A percentile compares a stretch with the other conserved stretches of the same genome.
These are phyloP conservation scores for Drosophila pandora DNA, from an alignment of 1,140 invertebrate genomes.

Conservation along the genomic window DNA sequence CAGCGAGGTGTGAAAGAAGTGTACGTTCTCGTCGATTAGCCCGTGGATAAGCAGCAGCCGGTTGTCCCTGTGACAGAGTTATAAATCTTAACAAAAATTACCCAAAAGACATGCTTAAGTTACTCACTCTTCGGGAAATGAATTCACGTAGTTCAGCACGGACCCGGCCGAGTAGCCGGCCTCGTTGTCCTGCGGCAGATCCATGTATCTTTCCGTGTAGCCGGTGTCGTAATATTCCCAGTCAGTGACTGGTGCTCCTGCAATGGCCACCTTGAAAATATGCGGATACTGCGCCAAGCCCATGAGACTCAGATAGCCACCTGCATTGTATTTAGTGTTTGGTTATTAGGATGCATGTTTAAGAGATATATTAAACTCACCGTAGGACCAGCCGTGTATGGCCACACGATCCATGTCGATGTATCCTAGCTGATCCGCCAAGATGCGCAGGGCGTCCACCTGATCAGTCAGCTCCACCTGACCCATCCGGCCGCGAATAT, in stretches of 20 bases:
- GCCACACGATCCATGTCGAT: slow-evolving; percentile 97
- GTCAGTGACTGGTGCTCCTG: slow-evolving; percentile 98
- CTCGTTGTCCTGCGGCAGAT: slow-evolving; percentile 92
- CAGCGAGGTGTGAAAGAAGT: slow-evolving; percentile 97
- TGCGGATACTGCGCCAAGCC: slow-evolving; percentile 92
- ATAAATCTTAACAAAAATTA: not conserved
- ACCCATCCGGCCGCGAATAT: slow-evolving; percentile 95
- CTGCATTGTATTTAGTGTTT: slow-evolving; percentile 61
- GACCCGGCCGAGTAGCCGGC: slow-evolving; percentile 91
- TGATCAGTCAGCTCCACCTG: slow-evolving; percentile 98
- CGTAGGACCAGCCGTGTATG: slow-evolving; percentile 99
- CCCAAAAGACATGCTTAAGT: not conserved
- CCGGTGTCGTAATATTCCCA: slow-evolving; percentile 95
- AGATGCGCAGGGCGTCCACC: slow-evolving; percentile 95
- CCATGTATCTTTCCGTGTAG: slow-evolving; percentile 99
- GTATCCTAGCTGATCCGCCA: slow-evolving; percentile 92
- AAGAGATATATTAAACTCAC: slow-evolving; percentile 83
- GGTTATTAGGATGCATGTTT: not conserved
- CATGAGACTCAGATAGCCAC: slow-evolving; percentile 93
- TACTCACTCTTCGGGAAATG: slow-evolving; percentile 95
- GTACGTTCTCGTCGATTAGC: slow-evolving; percentile 99
- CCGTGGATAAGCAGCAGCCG: slow-evolving; percentile 98
- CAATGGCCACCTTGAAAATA: slow-evolving; percentile 95
- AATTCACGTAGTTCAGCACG: slow-evolving; percentile 91
- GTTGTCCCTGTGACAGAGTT: slow-evolving; percentile 89